Evolutionary conservation across 2,888 invertebrate species (phyloP), one percentile per base, ranked within the genome.

Genomic region (Sinohyriopsis cumingii): DNA sequence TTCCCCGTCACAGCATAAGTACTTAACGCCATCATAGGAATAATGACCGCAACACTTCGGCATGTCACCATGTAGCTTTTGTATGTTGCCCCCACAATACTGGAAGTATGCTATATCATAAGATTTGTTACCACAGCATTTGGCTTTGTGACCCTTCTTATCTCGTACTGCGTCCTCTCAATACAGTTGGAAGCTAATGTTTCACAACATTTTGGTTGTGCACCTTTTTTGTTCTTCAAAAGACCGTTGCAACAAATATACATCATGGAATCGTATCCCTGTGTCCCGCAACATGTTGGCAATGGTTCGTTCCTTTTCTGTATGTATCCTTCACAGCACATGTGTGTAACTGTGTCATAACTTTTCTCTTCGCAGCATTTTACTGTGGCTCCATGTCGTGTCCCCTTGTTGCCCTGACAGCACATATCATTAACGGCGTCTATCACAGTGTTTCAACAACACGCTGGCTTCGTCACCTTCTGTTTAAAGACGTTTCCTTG

Each of bases 151-250:
- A 0, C 75, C 75, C 61, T 72, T 75, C 66, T 55, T 75, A 54
- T 70, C 70, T 45, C 59, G 62, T 1, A 75, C 72, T 45, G 54
- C 59, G 1, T 60, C 66, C 5, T 75, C 70, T 24, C 75, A 75
- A 54, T 72, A 75, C 5, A 75, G 62, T 57, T 72, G 70, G 65
- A 45, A 75, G 71, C 65, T 55, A 67, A 68, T 12, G 25, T 75
- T 9, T 68, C 75, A 63, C 75, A 75, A n/a, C 75, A 75, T 68
- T 72, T 75, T 9, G 75, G 75, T 24, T 63, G 67, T 3, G 75
- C 72, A 20, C 75, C 75, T 33, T 62, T 56, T 5, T 59, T 54
- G 20, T 63, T 63, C 28, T 68, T 65, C 20, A 75, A 61, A 55
- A 66, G 68, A 20, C 67, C 75, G 15, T 67, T 69, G 57, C 75